Conservation (phyloP, 1,140 invertebrate species). For the Apis laboriosa region DNA sequence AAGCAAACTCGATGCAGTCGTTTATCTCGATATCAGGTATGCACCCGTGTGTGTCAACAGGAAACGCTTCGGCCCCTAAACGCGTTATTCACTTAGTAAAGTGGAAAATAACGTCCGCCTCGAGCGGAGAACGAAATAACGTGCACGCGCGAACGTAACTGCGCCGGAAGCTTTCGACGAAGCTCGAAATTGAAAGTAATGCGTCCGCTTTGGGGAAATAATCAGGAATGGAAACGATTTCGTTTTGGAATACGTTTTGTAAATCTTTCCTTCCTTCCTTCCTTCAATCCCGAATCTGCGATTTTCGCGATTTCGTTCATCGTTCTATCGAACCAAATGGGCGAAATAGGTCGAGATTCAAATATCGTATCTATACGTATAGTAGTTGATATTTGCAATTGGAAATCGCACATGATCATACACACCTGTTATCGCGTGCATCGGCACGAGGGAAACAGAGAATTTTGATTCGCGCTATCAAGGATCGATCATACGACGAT, state of each 20-base stretch:
- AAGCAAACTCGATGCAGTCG: neutral
- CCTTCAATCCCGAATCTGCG: slow-evolving; percentile 1
- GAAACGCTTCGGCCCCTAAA: slow-evolving; percentile 46
- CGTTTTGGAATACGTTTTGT: neutral
- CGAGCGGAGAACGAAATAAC: neutral
- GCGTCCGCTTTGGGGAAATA: neutral
- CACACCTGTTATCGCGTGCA: too few species aligned
- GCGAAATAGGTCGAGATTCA: too few species aligned
- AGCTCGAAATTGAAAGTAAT: slow-evolving; percentile 27
- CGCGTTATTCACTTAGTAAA: slow-evolving; percentile 54
- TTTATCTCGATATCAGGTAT: too few species aligned
- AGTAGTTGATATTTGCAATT: too few species aligned
- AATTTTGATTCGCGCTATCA: neutral
- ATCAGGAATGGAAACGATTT: neutral
- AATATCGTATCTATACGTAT: too few species aligned
- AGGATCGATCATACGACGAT: neutral
- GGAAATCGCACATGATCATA: too few species aligned
- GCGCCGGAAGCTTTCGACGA: slow-evolving; percentile 5
- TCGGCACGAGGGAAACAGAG: too few species aligned
- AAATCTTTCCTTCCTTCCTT: neutral
- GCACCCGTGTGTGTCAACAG: slow-evolving; percentile 31
- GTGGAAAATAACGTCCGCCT: slow-evolving; percentile 53
- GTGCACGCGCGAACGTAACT: neutral
- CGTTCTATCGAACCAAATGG: too few species aligned
- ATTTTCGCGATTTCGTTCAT: slow-evolving; percentile 15